Percentiles rank a stretch among this genome's conserved stretches.
phyloP scores from a whole-genome alignment of 2,113 vertebrate species.

The Bufo bufo region DNA sequence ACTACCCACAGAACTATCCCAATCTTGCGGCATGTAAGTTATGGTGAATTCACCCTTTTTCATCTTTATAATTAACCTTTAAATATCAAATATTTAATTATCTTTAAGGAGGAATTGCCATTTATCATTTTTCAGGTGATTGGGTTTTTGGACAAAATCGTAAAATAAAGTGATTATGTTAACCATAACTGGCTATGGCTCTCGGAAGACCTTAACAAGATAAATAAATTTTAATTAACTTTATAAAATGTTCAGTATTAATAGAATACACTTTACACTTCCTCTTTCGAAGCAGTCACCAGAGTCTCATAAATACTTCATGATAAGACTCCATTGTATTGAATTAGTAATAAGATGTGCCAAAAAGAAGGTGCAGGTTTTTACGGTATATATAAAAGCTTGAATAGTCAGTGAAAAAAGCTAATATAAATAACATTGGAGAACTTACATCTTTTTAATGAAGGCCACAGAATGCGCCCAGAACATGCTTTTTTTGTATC shows the following conservation, averaged over 20 bases:
- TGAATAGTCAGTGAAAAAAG: background rate
- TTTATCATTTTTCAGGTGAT: conserved; percentile 19
- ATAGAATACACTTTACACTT: conserved; percentile 19
- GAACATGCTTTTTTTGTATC: background rate
- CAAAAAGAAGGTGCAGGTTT: conserved; percentile 5
- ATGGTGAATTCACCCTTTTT: background rate
- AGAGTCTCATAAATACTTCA: conserved; percentile 37
- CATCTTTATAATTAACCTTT: background rate
- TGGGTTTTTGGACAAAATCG: conserved; percentile 26
- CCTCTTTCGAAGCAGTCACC: background rate
- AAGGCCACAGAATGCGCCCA: background rate
- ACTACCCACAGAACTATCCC: conserved; percentile 84
- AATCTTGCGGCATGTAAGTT: conserved; percentile 83
- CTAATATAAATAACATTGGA: background rate
- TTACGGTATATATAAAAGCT: background rate
- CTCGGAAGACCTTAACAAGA: conserved; percentile 5
- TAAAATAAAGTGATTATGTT: conserved; percentile 38
- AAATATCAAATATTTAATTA: conserved; percentile 28
- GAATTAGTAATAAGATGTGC: background rate
- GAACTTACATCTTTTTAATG: background rate
- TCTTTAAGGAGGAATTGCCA: background rate
- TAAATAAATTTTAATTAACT: conserved; percentile 50
- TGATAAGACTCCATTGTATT: conserved; percentile 15
- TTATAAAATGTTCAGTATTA: conserved; percentile 26
- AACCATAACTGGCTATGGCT: conserved; percentile 12